Conservation (phyloP, 2,113 vertebrate genomes). For the Synodontis membranacea region DNA sequence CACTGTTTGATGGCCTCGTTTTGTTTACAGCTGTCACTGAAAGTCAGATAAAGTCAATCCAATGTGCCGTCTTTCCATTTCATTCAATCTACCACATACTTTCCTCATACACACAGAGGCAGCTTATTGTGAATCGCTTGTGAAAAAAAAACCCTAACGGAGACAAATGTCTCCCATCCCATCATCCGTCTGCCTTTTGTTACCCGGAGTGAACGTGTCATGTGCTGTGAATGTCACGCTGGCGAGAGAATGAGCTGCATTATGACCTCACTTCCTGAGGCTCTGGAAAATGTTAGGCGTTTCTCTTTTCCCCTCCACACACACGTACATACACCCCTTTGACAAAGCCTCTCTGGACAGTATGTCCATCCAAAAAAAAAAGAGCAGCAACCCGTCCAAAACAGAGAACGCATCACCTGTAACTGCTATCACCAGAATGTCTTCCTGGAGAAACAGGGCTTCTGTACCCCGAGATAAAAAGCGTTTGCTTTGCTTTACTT, state of each 20-base stretch:
- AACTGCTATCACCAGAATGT: not conserved
- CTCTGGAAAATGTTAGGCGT: constrained; percentile 52
- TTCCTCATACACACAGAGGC: not conserved
- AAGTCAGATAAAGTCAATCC: not conserved
- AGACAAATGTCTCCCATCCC: constrained; percentile 32
- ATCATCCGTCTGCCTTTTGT: constrained; percentile 18
- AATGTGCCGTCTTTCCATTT: not conserved
- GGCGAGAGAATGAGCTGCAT: constrained; percentile 47
- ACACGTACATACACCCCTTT: constrained; percentile 12
- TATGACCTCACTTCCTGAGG: constrained; percentile 59
- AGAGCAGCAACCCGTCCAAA: not conserved
- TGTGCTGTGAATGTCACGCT: constrained; percentile 49
- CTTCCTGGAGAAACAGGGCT: not conserved
- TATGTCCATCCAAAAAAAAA: constrained; percentile 23
- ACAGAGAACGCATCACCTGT: not conserved
- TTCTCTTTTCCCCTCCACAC: not conserved
- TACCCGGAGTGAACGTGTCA: constrained; percentile 35
- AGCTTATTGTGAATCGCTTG: not conserved
- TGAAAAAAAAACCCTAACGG: not conserved
- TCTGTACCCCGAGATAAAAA: not conserved
- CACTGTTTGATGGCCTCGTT: not conserved
- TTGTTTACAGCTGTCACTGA: not conserved
- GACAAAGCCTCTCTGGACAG: constrained; percentile 33
- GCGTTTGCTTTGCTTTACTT: not conserved
- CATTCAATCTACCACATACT: not conserved